A percentile compares a stretch with the other conserved stretches of the same genome.
Evolutionary conservation across 2,113 vertebrate genomes (phyloP).

Genomic region (Psettodes erumei): DNA sequence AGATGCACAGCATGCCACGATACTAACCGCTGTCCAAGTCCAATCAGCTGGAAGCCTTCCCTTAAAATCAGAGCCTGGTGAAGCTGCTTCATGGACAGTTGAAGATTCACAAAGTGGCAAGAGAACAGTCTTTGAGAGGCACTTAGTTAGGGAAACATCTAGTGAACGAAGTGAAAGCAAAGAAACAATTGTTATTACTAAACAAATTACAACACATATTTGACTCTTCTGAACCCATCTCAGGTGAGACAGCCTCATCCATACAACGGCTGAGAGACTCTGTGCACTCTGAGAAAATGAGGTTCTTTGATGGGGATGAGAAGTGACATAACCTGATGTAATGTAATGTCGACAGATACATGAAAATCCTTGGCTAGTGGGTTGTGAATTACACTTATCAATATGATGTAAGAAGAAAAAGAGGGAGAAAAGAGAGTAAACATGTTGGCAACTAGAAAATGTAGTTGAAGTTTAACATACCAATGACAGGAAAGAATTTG

Average conservation of each 20-base stretch:
- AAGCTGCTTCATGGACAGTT: conserved; percentile 56
- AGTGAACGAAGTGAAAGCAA: conserved; percentile 70
- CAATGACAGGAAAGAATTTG: not conserved
- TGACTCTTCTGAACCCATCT: conserved; percentile 68
- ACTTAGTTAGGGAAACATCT: conserved; percentile 66
- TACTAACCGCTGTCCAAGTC: conserved; percentile 67
- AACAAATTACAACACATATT: conserved; percentile 70
- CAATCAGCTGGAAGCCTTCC: conserved; percentile 46
- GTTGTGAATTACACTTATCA: not conserved
- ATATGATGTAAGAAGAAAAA: not conserved
- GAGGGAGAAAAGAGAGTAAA: conserved; percentile 5
- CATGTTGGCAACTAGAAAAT: not conserved
- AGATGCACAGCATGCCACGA: conserved; percentile 70
- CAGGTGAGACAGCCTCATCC: conserved; percentile 76
- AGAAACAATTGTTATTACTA: conserved; percentile 75
- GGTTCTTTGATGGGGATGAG: conserved; percentile 79
- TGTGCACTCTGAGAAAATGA: conserved; percentile 84
- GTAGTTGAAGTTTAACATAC: not conserved
- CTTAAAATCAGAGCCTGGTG: conserved; percentile 26
- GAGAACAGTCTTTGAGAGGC: conserved; percentile 65
- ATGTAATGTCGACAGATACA: not conserved
- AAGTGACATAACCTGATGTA: conserved; percentile 50
- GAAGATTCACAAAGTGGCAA: conserved; percentile 50
- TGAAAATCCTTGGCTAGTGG: too few species aligned
- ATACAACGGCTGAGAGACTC: conserved; percentile 78